Conservation (phyloP, 2,113 vertebrate genomes). For the Megaleporinus macrocephalus region DNA sequence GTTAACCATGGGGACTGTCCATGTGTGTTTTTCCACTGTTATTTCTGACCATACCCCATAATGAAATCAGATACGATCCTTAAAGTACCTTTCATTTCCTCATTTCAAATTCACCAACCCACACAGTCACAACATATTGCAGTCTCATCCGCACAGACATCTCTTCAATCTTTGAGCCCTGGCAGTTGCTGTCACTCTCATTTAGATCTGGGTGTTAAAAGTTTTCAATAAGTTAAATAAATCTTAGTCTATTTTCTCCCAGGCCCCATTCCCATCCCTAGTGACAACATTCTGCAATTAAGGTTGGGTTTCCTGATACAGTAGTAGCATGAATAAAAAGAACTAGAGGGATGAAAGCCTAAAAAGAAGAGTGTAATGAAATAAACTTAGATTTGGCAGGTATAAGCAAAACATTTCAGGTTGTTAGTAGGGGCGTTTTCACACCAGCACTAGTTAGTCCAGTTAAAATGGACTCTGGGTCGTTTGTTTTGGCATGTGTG, state of each 20-base stretch:
- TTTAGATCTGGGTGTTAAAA: constrained; percentile 47
- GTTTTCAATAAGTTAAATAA: constrained; percentile 62
- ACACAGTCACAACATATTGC: constrained; percentile 12
- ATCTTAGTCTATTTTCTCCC: constrained; percentile 53
- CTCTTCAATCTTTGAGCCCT: constrained; percentile 31
- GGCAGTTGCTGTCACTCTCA: constrained; percentile 7
- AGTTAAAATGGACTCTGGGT: too few species aligned
- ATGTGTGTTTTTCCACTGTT: constrained; percentile 32
- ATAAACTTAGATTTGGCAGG: constrained; percentile 17
- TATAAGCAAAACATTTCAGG: not conserved
- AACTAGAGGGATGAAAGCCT: constrained; percentile 16
- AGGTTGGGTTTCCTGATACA: constrained; percentile 64
- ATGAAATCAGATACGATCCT: constrained; percentile 54
- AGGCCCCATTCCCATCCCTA: constrained; percentile 42
- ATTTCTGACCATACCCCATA: constrained; percentile 26
- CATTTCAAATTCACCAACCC: constrained; percentile 30
- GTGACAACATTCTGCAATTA: constrained; percentile 61
- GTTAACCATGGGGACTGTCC: not conserved
- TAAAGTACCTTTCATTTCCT: constrained; percentile 34
- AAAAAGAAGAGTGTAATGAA: constrained; percentile 37
- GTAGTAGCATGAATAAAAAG: constrained; percentile 40
- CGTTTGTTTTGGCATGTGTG: too few species aligned
- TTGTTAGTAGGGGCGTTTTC: not conserved
- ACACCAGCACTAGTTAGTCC: too few species aligned
- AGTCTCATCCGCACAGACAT: not conserved